Conservation (phyloP, 2,797 vertebrate species). For the Rhabdophis nuchalis region DNA sequence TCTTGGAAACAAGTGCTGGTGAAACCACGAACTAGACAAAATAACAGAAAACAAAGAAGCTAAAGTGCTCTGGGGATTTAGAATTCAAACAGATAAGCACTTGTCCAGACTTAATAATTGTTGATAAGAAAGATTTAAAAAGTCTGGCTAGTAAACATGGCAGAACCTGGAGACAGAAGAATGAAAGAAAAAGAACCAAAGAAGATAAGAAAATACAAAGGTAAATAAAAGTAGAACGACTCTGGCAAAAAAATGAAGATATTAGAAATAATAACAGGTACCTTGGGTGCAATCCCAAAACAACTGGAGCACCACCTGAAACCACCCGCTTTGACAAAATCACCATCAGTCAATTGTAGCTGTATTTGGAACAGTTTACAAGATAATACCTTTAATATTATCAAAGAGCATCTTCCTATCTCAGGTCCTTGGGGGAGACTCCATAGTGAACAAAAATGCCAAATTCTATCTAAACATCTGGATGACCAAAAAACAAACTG, state of each 20-base stretch:
- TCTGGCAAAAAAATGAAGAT: neutral
- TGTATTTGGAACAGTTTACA: neutral
- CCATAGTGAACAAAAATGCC: neutral
- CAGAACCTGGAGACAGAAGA: neutral
- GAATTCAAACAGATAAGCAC: too few relatives aligned
- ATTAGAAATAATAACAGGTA: neutral
- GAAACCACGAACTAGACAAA: too few relatives aligned
- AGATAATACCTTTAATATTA: neutral
- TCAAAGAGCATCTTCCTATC: neutral
- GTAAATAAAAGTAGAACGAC: neutral
- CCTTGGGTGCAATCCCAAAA: too few relatives aligned
- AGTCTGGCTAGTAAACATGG: neutral
- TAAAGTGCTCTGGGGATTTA: too few relatives aligned
- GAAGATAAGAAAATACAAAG: neutral
- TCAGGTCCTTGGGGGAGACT: neutral
- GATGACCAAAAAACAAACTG: too few relatives aligned
- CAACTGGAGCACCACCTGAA: too few relatives aligned
- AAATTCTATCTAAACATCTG: neutral
- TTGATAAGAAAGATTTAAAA: neutral
- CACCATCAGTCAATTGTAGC: too few relatives aligned
- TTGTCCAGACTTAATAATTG: too few relatives aligned
- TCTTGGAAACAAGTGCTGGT: too few relatives aligned
- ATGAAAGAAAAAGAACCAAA: neutral
- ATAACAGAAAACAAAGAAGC: too few relatives aligned
- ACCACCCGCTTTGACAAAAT: too few relatives aligned